These are phyloP conservation scores for Sebastiscus tertius DNA, from an alignment of 2,797 vertebrate genomes.

Conservation along the genomic window DNA sequence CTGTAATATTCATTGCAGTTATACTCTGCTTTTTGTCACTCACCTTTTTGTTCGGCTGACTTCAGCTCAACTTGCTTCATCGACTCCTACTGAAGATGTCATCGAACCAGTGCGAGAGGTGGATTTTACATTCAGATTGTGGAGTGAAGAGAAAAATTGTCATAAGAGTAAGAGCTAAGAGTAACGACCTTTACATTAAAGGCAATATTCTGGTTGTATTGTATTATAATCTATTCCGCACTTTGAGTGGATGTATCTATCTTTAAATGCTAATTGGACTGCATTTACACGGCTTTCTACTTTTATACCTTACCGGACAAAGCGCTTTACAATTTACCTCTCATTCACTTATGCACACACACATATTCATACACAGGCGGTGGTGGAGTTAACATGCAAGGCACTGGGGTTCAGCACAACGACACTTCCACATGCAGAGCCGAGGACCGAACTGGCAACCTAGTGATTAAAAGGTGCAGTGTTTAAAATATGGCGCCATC, in stretches of 20 bases:
- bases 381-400: no score
- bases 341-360: no score
- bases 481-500: no score
- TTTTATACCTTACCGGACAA: not conserved
- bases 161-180: not conserved
- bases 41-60: not conserved
- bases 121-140: not conserved
- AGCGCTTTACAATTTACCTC: not conserved
- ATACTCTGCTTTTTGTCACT: conserved; percentile 10
- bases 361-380: not conserved
- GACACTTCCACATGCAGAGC: not conserved
- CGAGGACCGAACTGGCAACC: not conserved
- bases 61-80: not conserved
- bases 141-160: not conserved
- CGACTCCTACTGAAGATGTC: not conserved
- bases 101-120: not conserved
- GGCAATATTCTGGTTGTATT: not conserved
- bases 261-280: not conserved
- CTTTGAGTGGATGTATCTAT: not conserved
- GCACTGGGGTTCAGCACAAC: not conserved
- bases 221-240: not conserved
- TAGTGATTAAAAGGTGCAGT: not conserved
- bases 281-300: no score
- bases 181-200: not conserved
- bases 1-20: conserved; percentile 22